Conservation (phyloP, 2,797 vertebrate genomes). For the Acanthurus leucopareius region DNA sequence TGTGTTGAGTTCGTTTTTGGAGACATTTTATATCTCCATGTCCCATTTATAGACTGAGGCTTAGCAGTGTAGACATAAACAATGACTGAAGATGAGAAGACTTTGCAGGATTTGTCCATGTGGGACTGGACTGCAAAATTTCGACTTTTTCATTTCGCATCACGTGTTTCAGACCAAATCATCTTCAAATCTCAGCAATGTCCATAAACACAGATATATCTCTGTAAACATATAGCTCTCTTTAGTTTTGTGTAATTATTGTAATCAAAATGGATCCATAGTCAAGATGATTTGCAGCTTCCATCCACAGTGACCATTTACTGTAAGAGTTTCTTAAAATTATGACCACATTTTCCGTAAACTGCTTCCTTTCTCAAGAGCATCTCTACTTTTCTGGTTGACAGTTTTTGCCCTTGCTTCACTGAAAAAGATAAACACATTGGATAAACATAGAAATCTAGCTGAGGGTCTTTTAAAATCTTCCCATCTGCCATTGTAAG, state of each 20-base stretch:
- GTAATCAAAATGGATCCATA: slow-evolving; percentile 10
- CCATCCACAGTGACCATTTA: slow-evolving; percentile 21
- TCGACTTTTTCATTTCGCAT: neutral
- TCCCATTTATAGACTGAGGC: neutral
- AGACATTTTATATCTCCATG: neutral
- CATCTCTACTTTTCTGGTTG: slow-evolving; percentile 44
- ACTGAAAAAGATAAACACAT: slow-evolving; percentile 32
- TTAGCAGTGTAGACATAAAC: neutral
- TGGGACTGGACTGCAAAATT: neutral
- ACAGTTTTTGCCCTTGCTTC: slow-evolving; percentile 38
- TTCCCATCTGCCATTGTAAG: slow-evolving; percentile 22
- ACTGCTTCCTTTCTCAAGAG: slow-evolving; percentile 27
- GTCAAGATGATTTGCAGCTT: slow-evolving; percentile 41
- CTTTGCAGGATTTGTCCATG: neutral
- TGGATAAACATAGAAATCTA: slow-evolving; percentile 26
- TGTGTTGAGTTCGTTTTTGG: slow-evolving; percentile 11
- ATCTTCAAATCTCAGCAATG: neutral
- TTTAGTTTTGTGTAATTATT: slow-evolving; percentile 12
- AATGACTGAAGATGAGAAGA: neutral
- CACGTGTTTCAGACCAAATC: slow-evolving; percentile 1
- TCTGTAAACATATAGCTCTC: neutral
- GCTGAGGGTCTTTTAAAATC: slow-evolving; percentile 19
- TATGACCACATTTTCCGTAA: slow-evolving; percentile 54
- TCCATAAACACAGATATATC: neutral
- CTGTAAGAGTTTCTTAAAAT: slow-evolving; percentile 29